Evolutionary conservation across 2,797 vertebrate genomes (phyloP).

Genomic region (Anguilla anguilla): DNA sequence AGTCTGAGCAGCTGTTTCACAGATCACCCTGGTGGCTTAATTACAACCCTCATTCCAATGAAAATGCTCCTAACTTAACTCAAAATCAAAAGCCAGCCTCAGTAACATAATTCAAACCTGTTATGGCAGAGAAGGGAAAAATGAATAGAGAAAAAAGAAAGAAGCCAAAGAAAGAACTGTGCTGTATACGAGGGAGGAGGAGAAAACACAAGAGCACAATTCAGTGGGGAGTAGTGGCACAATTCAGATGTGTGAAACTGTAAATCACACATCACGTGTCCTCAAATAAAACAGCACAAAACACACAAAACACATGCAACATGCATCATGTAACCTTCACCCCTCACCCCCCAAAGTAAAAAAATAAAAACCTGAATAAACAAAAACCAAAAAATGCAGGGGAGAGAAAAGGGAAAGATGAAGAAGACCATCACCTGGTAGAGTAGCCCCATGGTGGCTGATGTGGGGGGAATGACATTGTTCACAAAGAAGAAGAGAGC

Average conservation of each 20-base stretch:
- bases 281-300: too few relatives aligned
- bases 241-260: not conserved
- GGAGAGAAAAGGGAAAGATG: not conserved
- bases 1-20: not conserved
- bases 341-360: too few relatives aligned
- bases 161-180: not conserved
- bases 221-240: not conserved
- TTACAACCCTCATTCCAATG: not conserved
- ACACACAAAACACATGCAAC: too few relatives aligned
- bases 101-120: not conserved
- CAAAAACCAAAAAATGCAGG: not conserved
- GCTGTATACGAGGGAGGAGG: not conserved
- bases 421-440: constrained; percentile 65
- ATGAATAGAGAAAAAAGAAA: not conserved
- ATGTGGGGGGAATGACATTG: constrained; percentile 76
- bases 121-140: not conserved
- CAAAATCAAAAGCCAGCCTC: not conserved
- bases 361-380: not conserved
- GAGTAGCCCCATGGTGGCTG: constrained; percentile 75
- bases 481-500: constrained; percentile 77
- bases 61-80: not conserved
- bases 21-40: not conserved
- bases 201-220: not conserved
- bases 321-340: not conserved
- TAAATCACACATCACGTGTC: not conserved